phyloP scores from a whole-genome alignment of 2,113 vertebrate genomes.

The Melanerpes aurifrons region DNA sequence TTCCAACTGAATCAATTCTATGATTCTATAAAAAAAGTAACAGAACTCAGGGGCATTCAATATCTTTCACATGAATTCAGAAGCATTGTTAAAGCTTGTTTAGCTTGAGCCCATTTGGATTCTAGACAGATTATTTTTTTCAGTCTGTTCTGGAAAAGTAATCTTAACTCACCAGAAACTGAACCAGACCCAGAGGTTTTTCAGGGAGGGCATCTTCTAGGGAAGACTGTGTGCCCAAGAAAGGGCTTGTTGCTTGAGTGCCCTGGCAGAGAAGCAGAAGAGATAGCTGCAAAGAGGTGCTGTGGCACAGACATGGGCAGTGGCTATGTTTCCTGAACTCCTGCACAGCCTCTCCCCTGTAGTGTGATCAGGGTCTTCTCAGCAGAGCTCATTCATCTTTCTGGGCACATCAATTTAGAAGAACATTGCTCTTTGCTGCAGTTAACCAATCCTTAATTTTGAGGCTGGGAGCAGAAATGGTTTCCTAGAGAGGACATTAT shows the following conservation, averaged over 20 bases:
- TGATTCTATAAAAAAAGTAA: background rate
- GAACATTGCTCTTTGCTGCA: background rate
- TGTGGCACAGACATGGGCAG: background rate
- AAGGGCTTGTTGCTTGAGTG: background rate
- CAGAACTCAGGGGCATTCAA: background rate
- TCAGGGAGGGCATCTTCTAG: background rate
- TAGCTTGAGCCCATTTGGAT: background rate
- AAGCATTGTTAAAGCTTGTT: background rate
- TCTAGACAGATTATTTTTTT: background rate
- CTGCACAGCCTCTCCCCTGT: background rate
- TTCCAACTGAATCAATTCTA: no score
- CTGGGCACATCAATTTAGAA: fast-evolving
- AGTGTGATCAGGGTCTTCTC: background rate
- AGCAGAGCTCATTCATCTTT: background rate
- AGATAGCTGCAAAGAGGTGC: background rate
- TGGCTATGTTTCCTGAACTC: background rate
- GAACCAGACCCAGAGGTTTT: background rate
- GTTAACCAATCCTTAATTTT: background rate
- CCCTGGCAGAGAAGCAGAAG: background rate
- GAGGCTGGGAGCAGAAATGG: background rate
- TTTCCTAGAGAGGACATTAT: background rate
- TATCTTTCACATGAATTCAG: background rate
- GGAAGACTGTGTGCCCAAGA: background rate
- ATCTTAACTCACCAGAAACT: background rate
- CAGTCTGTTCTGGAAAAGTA: background rate